These are phyloP conservation scores for Pangasius sanitwongsei DNA, from an alignment of 2,797 vertebrate genomes.

Conservation along the genomic window DNA sequence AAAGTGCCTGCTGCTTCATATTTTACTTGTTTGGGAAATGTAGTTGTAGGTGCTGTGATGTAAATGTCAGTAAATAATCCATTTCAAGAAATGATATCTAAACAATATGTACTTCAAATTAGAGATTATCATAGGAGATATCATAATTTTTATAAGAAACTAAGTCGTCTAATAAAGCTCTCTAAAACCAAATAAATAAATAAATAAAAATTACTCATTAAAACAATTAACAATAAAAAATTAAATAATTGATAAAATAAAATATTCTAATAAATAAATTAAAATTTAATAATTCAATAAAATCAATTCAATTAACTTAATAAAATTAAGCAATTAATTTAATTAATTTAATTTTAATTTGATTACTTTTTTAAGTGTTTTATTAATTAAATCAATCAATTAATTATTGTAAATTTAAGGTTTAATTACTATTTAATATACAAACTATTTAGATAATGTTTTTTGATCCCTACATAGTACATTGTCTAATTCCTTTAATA, in stretches of 20 bases:
- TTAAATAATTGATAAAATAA: not conserved
- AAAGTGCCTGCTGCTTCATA: not conserved
- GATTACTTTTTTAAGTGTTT: not conserved
- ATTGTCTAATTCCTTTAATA: not conserved
- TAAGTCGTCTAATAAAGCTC: not conserved
- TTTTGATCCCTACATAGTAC: not conserved
- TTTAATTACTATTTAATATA: not conserved
- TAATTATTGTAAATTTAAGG: not conserved
- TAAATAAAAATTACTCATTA: not conserved
- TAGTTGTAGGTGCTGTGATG: not conserved
- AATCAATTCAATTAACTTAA: not conserved
- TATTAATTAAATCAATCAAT: not conserved
- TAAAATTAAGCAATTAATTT: not conserved
- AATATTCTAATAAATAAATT: not conserved
- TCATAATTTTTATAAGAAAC: not conserved
- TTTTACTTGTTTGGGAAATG: not conserved
- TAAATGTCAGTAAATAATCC: not conserved
- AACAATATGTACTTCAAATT: not conserved
- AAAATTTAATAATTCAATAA: not conserved
- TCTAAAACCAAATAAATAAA: not conserved
- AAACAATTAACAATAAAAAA: not conserved
- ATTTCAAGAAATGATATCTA: not conserved
- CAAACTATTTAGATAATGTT: not conserved
- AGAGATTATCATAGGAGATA: not conserved
- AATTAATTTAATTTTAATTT: no score